A percentile compares a stretch with the other conserved stretches of the same genome.
phyloP scores from a whole-genome alignment of 2,797 vertebrate genomes.

The Oreonectes daqikongensis region DNA sequence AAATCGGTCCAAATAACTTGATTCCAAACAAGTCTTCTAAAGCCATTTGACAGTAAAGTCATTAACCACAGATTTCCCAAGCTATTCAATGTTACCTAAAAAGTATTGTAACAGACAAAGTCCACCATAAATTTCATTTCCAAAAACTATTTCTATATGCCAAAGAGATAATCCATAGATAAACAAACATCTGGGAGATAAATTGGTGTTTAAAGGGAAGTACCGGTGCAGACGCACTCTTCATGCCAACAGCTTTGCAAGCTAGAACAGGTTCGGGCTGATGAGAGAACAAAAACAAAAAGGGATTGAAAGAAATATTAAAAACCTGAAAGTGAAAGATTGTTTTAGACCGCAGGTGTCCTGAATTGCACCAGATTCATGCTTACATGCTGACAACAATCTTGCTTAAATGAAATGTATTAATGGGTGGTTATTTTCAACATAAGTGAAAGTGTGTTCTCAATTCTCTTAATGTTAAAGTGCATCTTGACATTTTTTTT shows the following conservation, averaged over 20 bases:
- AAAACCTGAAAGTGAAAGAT: neutral
- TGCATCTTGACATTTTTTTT: too few species aligned
- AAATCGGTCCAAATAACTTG: too few species aligned
- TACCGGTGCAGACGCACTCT: neutral
- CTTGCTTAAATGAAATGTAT: too few species aligned
- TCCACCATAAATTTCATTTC: too few species aligned
- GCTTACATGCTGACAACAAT: too few species aligned
- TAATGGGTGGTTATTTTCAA: too few species aligned
- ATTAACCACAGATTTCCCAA: neutral
- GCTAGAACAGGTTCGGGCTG: neutral
- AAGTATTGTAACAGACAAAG: too few species aligned
- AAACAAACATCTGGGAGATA: neutral
- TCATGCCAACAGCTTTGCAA: neutral
- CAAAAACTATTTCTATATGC: neutral
- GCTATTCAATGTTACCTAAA: too few species aligned
- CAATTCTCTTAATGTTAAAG: too few species aligned
- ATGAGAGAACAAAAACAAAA: neutral
- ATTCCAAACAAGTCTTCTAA: neutral
- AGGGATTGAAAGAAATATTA: neutral
- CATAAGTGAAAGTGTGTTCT: too few species aligned
- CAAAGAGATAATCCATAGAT: neutral
- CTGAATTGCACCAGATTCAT: too few species aligned
- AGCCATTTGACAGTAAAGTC: neutral
- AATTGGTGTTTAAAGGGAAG: neutral
- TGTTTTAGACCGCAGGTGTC: too few species aligned